Evolutionary conservation across 2,797 vertebrate species (phyloP).

Genomic region (Enoplosus armatus): DNA sequence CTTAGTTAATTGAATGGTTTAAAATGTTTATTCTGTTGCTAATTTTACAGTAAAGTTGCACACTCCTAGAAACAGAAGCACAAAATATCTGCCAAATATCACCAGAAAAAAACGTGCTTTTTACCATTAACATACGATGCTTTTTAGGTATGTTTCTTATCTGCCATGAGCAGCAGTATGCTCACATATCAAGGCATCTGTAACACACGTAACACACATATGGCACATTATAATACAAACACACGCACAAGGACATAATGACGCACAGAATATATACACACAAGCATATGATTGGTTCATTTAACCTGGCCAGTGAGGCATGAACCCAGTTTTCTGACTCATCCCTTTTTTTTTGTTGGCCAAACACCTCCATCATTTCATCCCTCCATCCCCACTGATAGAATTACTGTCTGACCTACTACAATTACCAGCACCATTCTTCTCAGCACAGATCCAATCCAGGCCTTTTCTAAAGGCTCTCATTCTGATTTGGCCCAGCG

Average conservation of each 20-base stretch:
- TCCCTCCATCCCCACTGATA: constrained; percentile 50
- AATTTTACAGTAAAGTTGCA: neutral
- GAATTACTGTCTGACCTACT: constrained; percentile 68
- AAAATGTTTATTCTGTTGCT: neutral
- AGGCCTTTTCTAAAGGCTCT: constrained; percentile 46
- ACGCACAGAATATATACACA: constrained; percentile 14
- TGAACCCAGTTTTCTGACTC: constrained; percentile 67
- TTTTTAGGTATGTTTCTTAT: neutral
- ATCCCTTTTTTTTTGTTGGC: constrained; percentile 39
- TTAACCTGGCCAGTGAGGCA: constrained; percentile 50
- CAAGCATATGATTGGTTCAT: constrained; percentile 46
- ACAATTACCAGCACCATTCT: constrained; percentile 65
- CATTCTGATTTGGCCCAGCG: constrained; percentile 43
- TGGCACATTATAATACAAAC: neutral
- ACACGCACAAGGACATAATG: neutral
- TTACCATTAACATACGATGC: neutral
- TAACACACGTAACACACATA: neutral
- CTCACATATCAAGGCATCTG: neutral
- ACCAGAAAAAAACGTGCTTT: neutral
- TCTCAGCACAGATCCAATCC: constrained; percentile 56
- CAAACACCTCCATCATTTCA: constrained; percentile 47
- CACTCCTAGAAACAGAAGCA: neutral
- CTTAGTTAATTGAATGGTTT: neutral
- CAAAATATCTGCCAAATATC: neutral
- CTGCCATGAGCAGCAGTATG: neutral